Percentiles rank a stretch among this genome's conserved stretches.
Evolutionary conservation across 2,113 vertebrate genomes (phyloP).

Genomic region (Geococcyx californianus): DNA sequence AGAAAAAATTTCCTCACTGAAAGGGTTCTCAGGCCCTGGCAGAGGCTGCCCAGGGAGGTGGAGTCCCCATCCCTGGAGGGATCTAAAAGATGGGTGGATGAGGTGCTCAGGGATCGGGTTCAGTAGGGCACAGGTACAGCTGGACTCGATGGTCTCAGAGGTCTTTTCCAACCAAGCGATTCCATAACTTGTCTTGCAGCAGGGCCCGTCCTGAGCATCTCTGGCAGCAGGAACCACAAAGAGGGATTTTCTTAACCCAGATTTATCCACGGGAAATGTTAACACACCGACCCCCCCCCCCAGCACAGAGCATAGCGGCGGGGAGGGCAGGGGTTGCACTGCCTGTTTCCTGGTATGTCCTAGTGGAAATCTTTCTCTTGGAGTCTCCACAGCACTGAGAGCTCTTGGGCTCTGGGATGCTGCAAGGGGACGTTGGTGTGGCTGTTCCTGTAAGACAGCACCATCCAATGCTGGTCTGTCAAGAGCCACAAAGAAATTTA

Average conservation of each 20-base stretch:
- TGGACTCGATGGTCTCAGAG: no score
- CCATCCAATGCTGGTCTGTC: not conserved
- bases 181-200: not conserved
- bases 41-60: no score
- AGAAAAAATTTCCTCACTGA: no score
- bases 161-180: no score
- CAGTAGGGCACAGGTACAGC: no score
- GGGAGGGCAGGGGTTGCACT: not conserved
- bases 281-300: no score
- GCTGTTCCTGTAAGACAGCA: rapidly evolving
- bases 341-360: not conserved
- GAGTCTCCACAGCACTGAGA: not conserved
- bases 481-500: not conserved
- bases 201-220: not conserved
- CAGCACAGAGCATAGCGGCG: no score
- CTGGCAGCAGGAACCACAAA: rapidly evolving
- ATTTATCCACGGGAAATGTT: no score
- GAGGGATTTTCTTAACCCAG: not conserved
- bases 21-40: no score
- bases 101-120: no score
- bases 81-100: no score
- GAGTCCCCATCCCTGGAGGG: no score
- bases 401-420: not conserved
- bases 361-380: not conserved
- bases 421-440: not conserved